Evolutionary conservation across 2,113 vertebrate genomes (phyloP).

Genomic region (Sinocyclocheilus rhinocerous): DNA sequence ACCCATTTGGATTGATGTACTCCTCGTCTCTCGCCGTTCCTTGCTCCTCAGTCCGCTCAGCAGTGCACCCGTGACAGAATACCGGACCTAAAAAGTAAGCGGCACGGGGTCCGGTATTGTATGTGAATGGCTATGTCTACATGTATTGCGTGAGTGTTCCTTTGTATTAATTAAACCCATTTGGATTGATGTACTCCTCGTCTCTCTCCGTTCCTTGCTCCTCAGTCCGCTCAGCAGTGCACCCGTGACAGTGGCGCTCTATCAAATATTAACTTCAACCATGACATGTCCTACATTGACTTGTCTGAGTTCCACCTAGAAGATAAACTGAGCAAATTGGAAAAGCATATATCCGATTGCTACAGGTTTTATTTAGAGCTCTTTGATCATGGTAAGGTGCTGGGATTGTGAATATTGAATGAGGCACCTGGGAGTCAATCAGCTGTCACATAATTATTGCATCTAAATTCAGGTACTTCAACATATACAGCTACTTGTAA

Average conservation of each 20-base stretch:
- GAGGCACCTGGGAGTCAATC: conserved; percentile 1
- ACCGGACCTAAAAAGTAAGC: no score
- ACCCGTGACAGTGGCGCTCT: not conserved
- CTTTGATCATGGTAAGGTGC: conserved; percentile 22
- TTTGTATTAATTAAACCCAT: no score
- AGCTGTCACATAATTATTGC: not conserved
- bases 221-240: no score
- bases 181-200: no score
- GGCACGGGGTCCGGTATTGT: no score
- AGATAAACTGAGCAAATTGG: conserved; percentile 31
- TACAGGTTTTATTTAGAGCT: conserved; percentile 10
- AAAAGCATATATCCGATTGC: not conserved
- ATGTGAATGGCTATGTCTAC: no score
- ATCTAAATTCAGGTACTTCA: not conserved
- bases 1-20: no score
- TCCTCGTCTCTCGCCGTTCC: no score
- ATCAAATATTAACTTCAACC: conserved; percentile 46
- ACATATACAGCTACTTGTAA: not conserved
- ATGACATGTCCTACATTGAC: conserved; percentile 34
- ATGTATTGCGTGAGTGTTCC: no score
- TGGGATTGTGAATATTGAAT: conserved; percentile 19
- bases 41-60: no score
- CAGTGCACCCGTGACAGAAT: no score
- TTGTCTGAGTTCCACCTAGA: conserved; percentile 29
- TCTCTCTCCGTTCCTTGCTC: no score